Percentiles rank a stretch among this genome's conserved stretches.
phyloP scores from a whole-genome alignment of 1,140 invertebrate species.

The Aricia agestis region DNA sequence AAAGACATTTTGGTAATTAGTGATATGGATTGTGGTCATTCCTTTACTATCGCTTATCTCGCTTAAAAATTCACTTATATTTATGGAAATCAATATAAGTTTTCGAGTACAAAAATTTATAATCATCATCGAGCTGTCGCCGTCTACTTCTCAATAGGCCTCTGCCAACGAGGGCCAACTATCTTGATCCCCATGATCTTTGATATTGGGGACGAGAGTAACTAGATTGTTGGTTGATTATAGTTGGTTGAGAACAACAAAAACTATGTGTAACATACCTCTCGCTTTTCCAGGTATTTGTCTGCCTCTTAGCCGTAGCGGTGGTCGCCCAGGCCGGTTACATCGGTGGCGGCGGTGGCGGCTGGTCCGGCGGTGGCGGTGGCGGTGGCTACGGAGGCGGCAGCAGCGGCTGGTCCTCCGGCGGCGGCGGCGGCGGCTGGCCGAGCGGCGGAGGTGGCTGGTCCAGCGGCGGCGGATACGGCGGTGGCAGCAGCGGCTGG shows the following conservation, averaged over 20 bases:
- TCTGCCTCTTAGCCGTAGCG: conserved; percentile 56
- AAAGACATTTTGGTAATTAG: too few relatives aligned
- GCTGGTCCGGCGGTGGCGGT: conserved; percentile 41
- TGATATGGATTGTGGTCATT: too few relatives aligned
- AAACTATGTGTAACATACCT: not conserved
- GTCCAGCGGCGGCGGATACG: conserved; percentile 31
- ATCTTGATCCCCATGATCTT: not conserved
- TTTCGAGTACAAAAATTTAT: too few relatives aligned
- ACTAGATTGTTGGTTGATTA: not conserved
- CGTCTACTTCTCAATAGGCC: too few relatives aligned
- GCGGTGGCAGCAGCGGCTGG: conserved; percentile 34
- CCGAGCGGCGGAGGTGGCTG: conserved; percentile 23
- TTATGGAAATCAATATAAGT: too few relatives aligned
- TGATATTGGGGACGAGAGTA: not conserved
- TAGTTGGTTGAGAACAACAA: too few relatives aligned
- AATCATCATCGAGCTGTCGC: too few relatives aligned
- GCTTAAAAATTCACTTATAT: too few relatives aligned
- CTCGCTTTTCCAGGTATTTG: conserved; percentile 53
- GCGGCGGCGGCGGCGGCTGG: conserved; percentile 30
- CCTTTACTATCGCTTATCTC: too few relatives aligned
- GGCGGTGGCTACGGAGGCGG: conserved; percentile 40
- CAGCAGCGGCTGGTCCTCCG: conserved; percentile 31
- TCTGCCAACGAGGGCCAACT: too few relatives aligned
- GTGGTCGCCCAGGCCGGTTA: conserved; percentile 52
- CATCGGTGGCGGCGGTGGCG: conserved; percentile 50